Conservation (phyloP, 53 echinoderm and acorn worm genomes). For the Echinometra lucunter region DNA sequence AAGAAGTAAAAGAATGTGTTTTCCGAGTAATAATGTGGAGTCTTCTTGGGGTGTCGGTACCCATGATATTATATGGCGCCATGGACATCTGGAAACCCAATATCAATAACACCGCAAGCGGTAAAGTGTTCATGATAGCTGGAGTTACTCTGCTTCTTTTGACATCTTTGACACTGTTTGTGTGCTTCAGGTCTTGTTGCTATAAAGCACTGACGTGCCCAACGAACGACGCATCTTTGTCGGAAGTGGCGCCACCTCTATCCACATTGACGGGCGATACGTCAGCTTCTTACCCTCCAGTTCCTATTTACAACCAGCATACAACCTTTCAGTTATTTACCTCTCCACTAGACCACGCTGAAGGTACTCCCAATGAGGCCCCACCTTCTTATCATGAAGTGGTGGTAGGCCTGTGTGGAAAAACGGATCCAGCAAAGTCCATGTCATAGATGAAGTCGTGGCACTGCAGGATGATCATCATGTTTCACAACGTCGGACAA, state of each 20-base stretch:
- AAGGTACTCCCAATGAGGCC: neutral
- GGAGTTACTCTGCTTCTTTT: constrained; percentile 1
- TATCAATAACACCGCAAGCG: neutral
- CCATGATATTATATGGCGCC: constrained; percentile 29
- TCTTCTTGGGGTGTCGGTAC: neutral
- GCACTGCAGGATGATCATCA: neutral
- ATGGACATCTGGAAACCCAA: constrained; percentile 14
- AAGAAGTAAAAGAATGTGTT: neutral
- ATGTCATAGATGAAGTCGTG: neutral
- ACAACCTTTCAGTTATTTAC: constrained; percentile 12
- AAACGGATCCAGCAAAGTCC: neutral
- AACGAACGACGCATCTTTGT: neutral
- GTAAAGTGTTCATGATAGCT: constrained; percentile 1
- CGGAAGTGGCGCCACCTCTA: neutral
- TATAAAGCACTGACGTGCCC: neutral
- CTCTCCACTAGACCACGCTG: neutral
- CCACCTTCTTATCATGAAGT: neutral
- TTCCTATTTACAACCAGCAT: constrained; percentile 13
- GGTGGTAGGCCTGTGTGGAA: neutral
- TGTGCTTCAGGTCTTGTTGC: constrained; percentile 5
- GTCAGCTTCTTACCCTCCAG: neutral
- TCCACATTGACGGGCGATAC: neutral
- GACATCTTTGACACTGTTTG: neutral
- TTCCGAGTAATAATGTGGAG: constrained; percentile 5
- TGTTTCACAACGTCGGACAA: no score